Base-by-base conservation (phyloP, 2,888 invertebrate species). In the Asteroscopus sphinx region DNA sequence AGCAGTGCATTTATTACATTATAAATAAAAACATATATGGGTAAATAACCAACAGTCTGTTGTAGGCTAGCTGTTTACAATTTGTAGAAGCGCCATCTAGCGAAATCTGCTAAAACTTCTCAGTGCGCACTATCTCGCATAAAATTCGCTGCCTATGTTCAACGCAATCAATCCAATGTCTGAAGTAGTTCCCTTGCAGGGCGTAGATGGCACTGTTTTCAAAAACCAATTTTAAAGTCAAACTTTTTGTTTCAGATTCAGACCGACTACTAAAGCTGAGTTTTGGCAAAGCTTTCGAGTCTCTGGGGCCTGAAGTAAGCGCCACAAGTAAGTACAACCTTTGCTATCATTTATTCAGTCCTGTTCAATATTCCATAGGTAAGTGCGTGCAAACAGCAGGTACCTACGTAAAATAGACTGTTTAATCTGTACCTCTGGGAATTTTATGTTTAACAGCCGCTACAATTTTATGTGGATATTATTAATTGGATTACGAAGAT, bases 301-400 rank as follows among this genome's bases (percentile, higher is more conserved):
- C 96, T 78, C 95, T 95, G 58, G 96, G 96, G 64, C 96, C 96
- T 30, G 96, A 96, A 94, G 96, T 96, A 80, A 96, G 96, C 92
- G 96, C 96, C 80, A 96, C 96, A 89, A 96, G 96, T 96, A 95
- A 96, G 96, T 96, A 66, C 46, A 58, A 55, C 55, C 48, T 76
- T 69, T 58, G 49, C 12, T 61, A 64, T 64, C 55, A 66, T 42
- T 64, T 62, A 75, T 77, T 77, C 73, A 73, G 40, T 17, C 16
- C 46, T 58, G 54, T 70, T 76, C 57, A 79, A 68, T 76, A 74
- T 66, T 79, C 48, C 36, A 66, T 47, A 46, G 57, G 59, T 42
- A 77, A 73, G 56, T 71, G 62, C 59, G 68, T 73, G 68, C 55
- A 70, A 68, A 77, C 59, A 67, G 63, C 35, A 32, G 42, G 28